A percentile compares a stretch with the other conserved stretches of the same genome.
Conservation (phyloP, 2,797 vertebrate genomes). For the Spea hammondii region DNA sequence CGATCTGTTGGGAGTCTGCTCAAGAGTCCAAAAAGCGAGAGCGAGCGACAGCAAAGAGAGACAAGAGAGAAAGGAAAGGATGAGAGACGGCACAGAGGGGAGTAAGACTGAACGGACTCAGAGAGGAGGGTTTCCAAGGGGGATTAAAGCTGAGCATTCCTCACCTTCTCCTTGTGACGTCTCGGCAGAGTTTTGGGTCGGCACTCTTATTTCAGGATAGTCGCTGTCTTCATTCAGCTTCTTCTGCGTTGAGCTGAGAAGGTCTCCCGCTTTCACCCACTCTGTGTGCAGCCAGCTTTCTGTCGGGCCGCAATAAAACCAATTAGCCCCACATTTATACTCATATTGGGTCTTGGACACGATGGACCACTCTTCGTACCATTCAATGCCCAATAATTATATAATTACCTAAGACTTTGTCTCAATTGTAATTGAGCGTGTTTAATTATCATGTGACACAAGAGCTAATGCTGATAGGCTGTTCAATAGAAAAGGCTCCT, state of each 20-base stretch:
- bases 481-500: too few relatives aligned
- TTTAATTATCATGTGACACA: too few relatives aligned
- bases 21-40: constrained; percentile 1
- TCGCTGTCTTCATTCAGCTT: constrained; percentile 43
- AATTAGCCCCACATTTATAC: too few relatives aligned
- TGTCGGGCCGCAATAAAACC: background rate
- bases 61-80: constrained; percentile 1
- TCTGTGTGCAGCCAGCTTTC: constrained; percentile 45
- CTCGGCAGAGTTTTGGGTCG: constrained; percentile 42
- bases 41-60: constrained; percentile 11
- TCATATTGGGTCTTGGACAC: too few relatives aligned
- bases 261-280: constrained; percentile 44
- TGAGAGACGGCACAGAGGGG: background rate
- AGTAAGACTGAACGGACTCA: background rate
- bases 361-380: too few relatives aligned
- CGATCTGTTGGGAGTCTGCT: constrained; percentile 70
- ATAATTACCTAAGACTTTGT: too few relatives aligned
- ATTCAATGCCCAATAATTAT: too few relatives aligned
- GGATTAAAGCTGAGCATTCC: background rate
- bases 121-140: background rate
- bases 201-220: constrained; percentile 41
- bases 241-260: constrained; percentile 45
- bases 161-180: constrained; percentile 48
- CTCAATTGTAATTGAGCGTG: too few relatives aligned
- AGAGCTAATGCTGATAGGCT: too few relatives aligned